These are phyloP conservation scores for Deilephila porcellus DNA, from an alignment of 2,888 invertebrate genomes.

Conservation along the genomic window DNA sequence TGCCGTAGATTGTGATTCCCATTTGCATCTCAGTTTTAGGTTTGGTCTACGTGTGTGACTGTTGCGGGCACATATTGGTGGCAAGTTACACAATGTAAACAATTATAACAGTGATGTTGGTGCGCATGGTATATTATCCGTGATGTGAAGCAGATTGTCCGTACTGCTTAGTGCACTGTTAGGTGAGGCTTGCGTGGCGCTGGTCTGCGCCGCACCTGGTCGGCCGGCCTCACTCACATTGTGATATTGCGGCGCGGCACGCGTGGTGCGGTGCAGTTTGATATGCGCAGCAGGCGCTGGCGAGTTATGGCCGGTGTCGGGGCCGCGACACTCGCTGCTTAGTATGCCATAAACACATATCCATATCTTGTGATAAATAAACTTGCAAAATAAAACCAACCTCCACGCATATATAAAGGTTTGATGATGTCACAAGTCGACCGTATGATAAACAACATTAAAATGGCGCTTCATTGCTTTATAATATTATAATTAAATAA, in stretches of 20 bases:
- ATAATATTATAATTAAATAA: too few species aligned
- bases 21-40: too few species aligned
- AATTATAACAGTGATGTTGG: too few species aligned
- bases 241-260: neutral
- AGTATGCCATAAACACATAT: neutral
- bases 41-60: too few species aligned
- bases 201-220: neutral
- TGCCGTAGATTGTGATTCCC: too few species aligned
- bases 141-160: too few species aligned
- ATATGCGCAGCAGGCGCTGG: conserved; percentile 5
- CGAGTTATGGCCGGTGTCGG: conserved; percentile 7
- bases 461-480: neutral
- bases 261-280: neutral
- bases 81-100: too few species aligned
- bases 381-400: neutral
- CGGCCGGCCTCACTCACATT: too few species aligned
- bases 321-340: neutral
- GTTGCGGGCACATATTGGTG: too few species aligned
- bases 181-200: neutral
- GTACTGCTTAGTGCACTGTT: too few species aligned
- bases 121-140: too few species aligned
- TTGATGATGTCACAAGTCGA: neutral
- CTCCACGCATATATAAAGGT: neutral
- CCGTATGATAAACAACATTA: neutral
- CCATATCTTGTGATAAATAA: neutral